phyloP scores from a whole-genome alignment of 2,888 invertebrate species.

The Euzetes globulus region DNA sequence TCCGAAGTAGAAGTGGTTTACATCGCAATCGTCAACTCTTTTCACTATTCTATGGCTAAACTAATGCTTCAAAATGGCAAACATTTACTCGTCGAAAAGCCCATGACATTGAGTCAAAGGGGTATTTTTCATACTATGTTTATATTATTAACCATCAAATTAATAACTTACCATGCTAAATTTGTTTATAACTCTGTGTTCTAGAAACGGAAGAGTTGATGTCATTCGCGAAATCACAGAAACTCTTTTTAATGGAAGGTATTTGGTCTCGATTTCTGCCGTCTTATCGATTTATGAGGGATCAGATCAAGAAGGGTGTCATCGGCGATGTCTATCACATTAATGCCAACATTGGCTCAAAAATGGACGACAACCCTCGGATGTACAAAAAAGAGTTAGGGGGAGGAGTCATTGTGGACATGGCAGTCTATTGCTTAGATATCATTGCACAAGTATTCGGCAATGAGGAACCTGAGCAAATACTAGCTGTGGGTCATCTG shows the following conservation, averaged over 20 bases:
- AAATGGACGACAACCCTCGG: constrained; percentile 46
- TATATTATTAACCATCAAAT: neutral
- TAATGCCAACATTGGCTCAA: constrained; percentile 59
- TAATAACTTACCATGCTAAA: no score
- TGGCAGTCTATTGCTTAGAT: constrained; percentile 69
- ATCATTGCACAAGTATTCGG: constrained; percentile 62
- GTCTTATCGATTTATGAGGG: constrained; percentile 52
- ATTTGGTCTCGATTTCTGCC: constrained; percentile 85
- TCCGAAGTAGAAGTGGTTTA: no score
- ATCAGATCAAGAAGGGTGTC: constrained; percentile 58
- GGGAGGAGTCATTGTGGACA: constrained; percentile 65
- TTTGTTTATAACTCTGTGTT: no score
- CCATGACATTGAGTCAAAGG: constrained; percentile 64
- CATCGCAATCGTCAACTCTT: constrained; percentile 64
- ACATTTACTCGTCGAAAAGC: constrained; percentile 83
- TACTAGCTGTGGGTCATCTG: constrained; percentile 61
- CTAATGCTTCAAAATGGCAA: constrained; percentile 72
- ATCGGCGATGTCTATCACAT: constrained; percentile 66
- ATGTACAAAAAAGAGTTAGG: constrained; percentile 62
- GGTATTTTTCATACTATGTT: neutral
- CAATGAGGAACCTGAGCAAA: constrained; percentile 59
- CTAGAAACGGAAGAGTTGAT: constrained; percentile 65
- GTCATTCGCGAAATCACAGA: constrained; percentile 58
- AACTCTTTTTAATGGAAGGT: constrained; percentile 75
- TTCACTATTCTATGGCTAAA: constrained; percentile 63